phyloP scores from a whole-genome alignment of 2,797 vertebrate genomes.

The Ctenosaura bakeri region DNA sequence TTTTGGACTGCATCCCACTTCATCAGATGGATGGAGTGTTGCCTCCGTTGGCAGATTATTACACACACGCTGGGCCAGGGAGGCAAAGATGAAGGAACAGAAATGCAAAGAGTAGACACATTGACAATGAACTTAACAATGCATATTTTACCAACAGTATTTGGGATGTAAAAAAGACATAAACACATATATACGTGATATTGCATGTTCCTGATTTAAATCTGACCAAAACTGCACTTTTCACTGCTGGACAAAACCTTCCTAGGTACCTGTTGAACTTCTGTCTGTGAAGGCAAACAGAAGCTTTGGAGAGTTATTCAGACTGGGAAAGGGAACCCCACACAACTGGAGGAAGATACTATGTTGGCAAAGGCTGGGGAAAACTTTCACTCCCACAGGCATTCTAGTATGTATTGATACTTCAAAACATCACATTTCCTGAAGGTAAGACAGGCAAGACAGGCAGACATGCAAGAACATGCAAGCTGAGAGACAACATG shows the following conservation, averaged over 20 bases:
- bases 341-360: background rate
- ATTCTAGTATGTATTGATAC: background rate
- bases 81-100: background rate
- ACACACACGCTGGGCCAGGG: background rate
- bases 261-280: background rate
- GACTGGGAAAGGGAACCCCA: background rate
- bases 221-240: background rate
- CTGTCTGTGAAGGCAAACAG: background rate
- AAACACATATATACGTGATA: background rate
- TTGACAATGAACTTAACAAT: background rate
- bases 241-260: no score
- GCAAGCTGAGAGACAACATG: conserved; percentile 16
- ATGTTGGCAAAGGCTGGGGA: background rate
- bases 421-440: conserved; percentile 42
- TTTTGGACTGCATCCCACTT: background rate
- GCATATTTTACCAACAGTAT: no score
- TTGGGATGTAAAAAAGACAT: background rate
- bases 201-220: background rate
- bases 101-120: background rate
- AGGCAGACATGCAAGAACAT: conserved; percentile 41
- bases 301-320: background rate
- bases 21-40: background rate
- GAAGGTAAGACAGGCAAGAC: background rate
- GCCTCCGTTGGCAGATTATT: background rate
- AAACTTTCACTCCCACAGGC: background rate